Base-by-base conservation (phyloP, 2,797 vertebrate genomes). In the Eospalax fontanierii region DNA sequence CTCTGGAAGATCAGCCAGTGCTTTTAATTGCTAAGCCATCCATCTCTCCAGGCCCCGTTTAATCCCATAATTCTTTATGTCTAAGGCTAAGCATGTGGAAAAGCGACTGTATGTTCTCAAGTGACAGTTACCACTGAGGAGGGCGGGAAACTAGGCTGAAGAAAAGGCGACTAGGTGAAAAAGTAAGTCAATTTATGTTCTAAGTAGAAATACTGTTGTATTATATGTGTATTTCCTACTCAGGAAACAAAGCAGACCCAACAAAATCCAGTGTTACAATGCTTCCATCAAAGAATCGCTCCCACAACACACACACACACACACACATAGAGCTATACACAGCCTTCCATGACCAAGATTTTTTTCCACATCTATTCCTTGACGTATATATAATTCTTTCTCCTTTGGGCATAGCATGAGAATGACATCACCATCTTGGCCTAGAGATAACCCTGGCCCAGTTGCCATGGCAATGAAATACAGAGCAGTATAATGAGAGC, bases 381-480 rank as follows among this genome's bases (percentile, higher is more conserved):
- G 46, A 46, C 46, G 5, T 46, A 15, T 57, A 54, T n/a, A 54
- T 71, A 68, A 85, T 14, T 54, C 68, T 21, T 68, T 66, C 46
- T 50, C 63, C 46, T 73, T 59, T 73, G 54, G 66, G 68, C 26
- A 38, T 28, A 59, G 38, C n/a, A 86, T 71, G 24, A 35, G 57
- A 5, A 28, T 21, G 8, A 6, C 66, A 70, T 30, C 46, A 50
- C 16, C 50, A 19, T 40, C 54, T 86, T 40, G n/a, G 68, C 54
- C 16, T 59, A 59, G 68, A 57, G 16, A 73, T 59, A 73, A 73
- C 68, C 68, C n/a, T 59, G 35, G 9, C 16, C n/a, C n/a, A 11
- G 83, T 86, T 71, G 57, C 68, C 83, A 86, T 86, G 68, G 68
- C 50, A 57, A 73, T 71, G 50, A 73, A 86, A 19, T 59, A 86